Base-by-base conservation (phyloP, 2,113 vertebrate genomes). In the Mobula birostris region DNA sequence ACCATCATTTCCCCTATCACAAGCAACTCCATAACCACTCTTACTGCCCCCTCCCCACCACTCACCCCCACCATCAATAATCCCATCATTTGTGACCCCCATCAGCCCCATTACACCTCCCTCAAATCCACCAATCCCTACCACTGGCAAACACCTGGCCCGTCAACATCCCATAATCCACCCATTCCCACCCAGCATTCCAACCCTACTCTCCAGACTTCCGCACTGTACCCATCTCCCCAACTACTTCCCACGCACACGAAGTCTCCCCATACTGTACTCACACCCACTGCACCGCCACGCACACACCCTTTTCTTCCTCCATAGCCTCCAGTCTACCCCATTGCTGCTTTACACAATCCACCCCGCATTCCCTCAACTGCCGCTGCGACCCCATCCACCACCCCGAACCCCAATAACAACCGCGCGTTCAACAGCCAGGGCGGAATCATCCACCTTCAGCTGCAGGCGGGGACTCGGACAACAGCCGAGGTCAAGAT, bases 121-220 rank as follows among this genome's bases (percentile, higher is more conserved):
- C 97, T 0, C 3, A 48, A 36, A 48, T 48, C 48, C 97, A 94
- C 96, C 29, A 82, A 40, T 96, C 94, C 97, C 97, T 97, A 97
- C 63, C 14, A 48, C 48, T 2, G 0, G 7, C 63, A 66, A 66
- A 1, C 72, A 21, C 72, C 17, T 24, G 1, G 15, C 17, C 21
- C 21, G 5, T 21, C 12, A 21, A 19, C 70, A 72, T 17, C 70
- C 70, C 70, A 72, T 5, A 17, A 5, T 17, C 17, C 70, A 72
- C 19, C 19, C 12, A 21, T 48, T 48, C 14, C 70, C 9, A 72
- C 24, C 56, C 87, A 76, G 40, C 95, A 94, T 94, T 94, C 61
- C 21, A 36, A 94, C 77, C 72, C 29, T 94, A 74, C 94, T 88
- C 63, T 94, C 68, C 94, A 95, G 96, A 94, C 96, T 95, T 95